Evolutionary conservation across 92 coral and sea anemone genomes (phyloP), one percentile per base, ranked within the genome.

Genomic region (Metridium senile): DNA sequence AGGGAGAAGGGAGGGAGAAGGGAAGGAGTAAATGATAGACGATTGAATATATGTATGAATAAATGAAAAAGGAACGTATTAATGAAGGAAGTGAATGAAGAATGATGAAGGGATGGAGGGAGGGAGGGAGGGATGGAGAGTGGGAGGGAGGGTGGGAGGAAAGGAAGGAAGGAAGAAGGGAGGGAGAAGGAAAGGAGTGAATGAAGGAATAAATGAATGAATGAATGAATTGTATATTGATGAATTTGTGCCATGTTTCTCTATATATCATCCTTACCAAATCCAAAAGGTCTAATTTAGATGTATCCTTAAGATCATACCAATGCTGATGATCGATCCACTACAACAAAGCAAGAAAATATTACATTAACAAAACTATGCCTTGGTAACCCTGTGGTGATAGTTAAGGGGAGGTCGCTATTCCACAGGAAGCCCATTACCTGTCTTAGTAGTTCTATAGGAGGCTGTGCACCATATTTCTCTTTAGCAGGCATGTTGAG

Each of bases 381-480:
- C 32, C 31, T 59, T 23, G 33, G 66, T 23, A 29, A 59, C 33
- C 31, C 66, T 23, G 3, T 59, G 66, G 33, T 21, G 59, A 21
- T 54, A 54, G 25, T 4, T 39, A 10, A 20, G 17, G 23, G n/a
- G 61, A 54, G 23, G 61, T 16, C 61, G 13, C 61, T 20, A 22
- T 59, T 22, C 29, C 66, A 59, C 54, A 52, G 0, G 58, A 9
- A 35, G 19, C 34, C 30, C 52, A 33, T 11, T 20, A 16, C 97
- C 97, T 91, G 99, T 75, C 99, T 82, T 62, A 95, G 79, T 39
- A 95, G 79, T 63, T 95, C 99, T 31, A 95, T 92, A 16, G 99
- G 99, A 0, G 99, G 99, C 79, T 96, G 99, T 69, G 99, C 99
- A 17, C 99, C 99, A 53, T 96, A 96, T 58, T 96, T 96, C 71